Percentiles rank a stretch among this genome's conserved stretches.
These are phyloP conservation scores for Trilocha varians DNA, from an alignment of 2,888 invertebrate genomes.

Conservation along the genomic window DNA sequence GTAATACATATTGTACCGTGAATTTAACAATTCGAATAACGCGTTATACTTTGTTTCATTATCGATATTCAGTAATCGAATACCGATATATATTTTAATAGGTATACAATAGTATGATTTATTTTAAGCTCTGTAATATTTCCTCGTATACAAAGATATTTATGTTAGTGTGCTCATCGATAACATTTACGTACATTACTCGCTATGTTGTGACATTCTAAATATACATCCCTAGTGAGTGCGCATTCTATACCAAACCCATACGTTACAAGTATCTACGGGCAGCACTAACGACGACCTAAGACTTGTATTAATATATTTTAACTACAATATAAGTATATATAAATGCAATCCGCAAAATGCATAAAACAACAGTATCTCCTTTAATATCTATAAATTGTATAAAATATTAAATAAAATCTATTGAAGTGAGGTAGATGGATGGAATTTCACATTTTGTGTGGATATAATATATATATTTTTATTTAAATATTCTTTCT, in stretches of 20 bases:
- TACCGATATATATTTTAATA: slow-evolving; percentile 46
- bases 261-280: slow-evolving; percentile 22
- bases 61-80: slow-evolving; percentile 22
- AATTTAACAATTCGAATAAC: slow-evolving; percentile 9
- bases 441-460: slow-evolving; percentile 79
- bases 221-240: slow-evolving; percentile 48
- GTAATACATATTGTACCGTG: background rate
- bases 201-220: slow-evolving; percentile 49
- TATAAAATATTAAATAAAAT: slow-evolving; percentile 75
- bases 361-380: slow-evolving; percentile 72
- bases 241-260: slow-evolving; percentile 44
- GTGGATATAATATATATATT: slow-evolving; percentile 52
- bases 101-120: slow-evolving; percentile 49
- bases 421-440: slow-evolving; percentile 81
- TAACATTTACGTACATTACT: slow-evolving; percentile 36
- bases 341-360: slow-evolving; percentile 73
- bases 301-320: slow-evolving; percentile 19
- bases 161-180: slow-evolving; percentile 51
- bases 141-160: slow-evolving; percentile 69
- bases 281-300: slow-evolving; percentile 62
- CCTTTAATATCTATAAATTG: slow-evolving; percentile 67
- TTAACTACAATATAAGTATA: slow-evolving; percentile 59
- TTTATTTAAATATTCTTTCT: slow-evolving; percentile 11
- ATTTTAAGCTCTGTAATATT: slow-evolving; percentile 70
- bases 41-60: slow-evolving; percentile 15